These are phyloP conservation scores for Mastigias papua DNA, from an alignment of 30 jellyfish, hydroid and myxozoan genomes.

Conservation along the genomic window DNA sequence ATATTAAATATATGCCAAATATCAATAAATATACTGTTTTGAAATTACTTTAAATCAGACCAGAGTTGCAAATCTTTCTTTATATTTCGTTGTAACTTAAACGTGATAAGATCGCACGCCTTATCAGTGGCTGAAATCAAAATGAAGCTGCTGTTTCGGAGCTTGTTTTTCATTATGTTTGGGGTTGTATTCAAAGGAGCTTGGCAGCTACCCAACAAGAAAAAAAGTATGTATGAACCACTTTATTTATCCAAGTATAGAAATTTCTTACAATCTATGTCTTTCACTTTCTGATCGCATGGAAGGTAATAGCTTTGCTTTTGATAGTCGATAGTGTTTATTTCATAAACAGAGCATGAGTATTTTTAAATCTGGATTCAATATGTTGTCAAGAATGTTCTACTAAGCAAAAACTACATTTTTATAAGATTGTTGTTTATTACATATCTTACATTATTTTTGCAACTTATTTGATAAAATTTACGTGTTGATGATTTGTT, in stretches of 20 bases:
- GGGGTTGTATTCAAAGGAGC: not conserved
- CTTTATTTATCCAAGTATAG: too few relatives aligned
- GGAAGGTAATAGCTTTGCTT: not conserved
- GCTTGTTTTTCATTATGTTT: not conserved
- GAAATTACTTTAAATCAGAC: not conserved
- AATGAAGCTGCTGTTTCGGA: not conserved
- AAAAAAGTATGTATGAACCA: not conserved
- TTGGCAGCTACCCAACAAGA: too few relatives aligned
- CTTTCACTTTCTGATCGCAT: not conserved
- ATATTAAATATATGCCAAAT: not conserved
- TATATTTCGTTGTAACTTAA: not conserved
- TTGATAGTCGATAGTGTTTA: not conserved
- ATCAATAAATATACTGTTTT: too few relatives aligned
- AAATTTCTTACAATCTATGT: too few relatives aligned
- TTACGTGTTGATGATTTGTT: too few relatives aligned
- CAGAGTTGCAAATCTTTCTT: not conserved
- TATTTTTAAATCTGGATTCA: too few relatives aligned
- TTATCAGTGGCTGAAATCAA: not conserved
- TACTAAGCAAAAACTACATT: too few relatives aligned
- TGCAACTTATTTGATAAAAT: too few relatives aligned
- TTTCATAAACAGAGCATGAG: not conserved
- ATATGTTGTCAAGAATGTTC: too few relatives aligned
- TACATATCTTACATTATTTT: too few relatives aligned
- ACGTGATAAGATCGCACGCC: not conserved
- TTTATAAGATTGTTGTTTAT: too few relatives aligned